A percentile compares a stretch with the other conserved stretches of the same genome.
These are phyloP conservation scores for Micoletzkya japonica DNA, from an alignment of 2,888 invertebrate species.

Conservation along the genomic window DNA sequence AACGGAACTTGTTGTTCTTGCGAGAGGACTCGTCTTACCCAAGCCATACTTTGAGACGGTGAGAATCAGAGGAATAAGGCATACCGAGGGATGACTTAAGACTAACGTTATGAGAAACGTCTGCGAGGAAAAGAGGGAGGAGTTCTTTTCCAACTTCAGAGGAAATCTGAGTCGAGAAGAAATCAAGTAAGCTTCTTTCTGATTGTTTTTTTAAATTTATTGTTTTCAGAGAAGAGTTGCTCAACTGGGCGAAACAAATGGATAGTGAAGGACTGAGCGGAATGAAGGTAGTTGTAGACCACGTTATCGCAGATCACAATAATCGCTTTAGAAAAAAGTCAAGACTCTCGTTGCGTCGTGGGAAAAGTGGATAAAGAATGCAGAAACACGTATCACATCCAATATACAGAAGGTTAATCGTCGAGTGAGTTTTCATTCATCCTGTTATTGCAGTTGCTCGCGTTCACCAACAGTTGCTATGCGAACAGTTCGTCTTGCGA, in stretches of 20 bases:
- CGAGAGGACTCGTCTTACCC: constrained; percentile 16
- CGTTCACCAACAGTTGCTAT: neutral
- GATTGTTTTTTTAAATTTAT: neutral
- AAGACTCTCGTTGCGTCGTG: neutral
- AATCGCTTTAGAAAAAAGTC: constrained; percentile 1
- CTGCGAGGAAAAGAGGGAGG: constrained; percentile 6
- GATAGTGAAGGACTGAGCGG: neutral
- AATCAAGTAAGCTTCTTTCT: constrained; percentile 8
- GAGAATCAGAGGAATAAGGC: neutral
- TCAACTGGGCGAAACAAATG: constrained; percentile 1
- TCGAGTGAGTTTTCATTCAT: neutral
- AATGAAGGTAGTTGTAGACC: neutral
- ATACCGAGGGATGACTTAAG: neutral
- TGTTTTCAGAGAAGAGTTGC: neutral
- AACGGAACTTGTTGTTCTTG: constrained; percentile 2
- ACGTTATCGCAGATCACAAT: neutral
- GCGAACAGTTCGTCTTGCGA: no score
- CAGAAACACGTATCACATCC: neutral
- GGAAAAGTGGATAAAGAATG: constrained; percentile 11
- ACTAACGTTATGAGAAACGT: neutral
- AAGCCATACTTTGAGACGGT: constrained; percentile 14
- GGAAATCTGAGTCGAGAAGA: constrained; percentile 8
- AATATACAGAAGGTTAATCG: constrained; percentile 4
- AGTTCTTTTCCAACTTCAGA: constrained; percentile 4
- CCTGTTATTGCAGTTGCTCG: neutral